phyloP scores from a whole-genome alignment of 2,888 invertebrate genomes.

The Mimachlamys varia region DNA sequence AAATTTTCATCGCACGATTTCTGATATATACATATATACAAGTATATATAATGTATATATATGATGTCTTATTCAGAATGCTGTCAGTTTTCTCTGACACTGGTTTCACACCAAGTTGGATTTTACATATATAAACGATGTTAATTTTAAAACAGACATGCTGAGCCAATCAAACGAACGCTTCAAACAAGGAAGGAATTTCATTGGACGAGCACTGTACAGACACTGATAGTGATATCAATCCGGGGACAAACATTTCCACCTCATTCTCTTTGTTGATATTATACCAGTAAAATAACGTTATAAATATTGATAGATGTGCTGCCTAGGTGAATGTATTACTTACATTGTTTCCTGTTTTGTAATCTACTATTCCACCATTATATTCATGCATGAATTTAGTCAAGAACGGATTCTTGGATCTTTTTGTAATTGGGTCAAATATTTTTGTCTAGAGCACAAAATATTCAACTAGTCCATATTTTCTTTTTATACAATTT shows the following conservation, averaged over 20 bases:
- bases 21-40: background rate
- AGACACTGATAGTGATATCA: background rate
- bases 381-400: no score
- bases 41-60: background rate
- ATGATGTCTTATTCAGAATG: background rate
- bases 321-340: no score
- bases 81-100: background rate
- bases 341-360: no score
- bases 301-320: no score
- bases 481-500: no score
- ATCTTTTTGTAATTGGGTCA: no score
- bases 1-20: background rate
- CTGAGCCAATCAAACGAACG: conserved; percentile 8
- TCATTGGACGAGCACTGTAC: background rate
- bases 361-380: no score
- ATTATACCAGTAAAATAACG: background rate
- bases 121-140: background rate
- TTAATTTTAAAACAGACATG: background rate
- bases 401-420: no score
- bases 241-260: background rate
- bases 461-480: no score
- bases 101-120: background rate
- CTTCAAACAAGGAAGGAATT: conserved; percentile 10
- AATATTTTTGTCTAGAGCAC: no score
- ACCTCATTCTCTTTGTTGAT: background rate